These are phyloP conservation scores for Orchestia grillus DNA, from an alignment of 1,140 invertebrate species.

Conservation along the genomic window DNA sequence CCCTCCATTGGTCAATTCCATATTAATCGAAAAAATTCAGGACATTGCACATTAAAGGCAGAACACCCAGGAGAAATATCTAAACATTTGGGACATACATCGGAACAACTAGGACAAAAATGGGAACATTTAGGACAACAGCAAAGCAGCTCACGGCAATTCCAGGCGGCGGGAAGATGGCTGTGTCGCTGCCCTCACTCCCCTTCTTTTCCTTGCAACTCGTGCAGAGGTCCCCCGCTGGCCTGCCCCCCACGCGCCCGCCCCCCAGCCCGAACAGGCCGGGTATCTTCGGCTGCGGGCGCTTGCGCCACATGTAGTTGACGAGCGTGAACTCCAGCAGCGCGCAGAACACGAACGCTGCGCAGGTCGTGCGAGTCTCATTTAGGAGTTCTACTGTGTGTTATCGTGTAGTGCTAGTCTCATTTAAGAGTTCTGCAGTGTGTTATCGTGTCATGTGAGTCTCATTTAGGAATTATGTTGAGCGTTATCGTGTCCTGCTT, in stretches of 20 bases:
- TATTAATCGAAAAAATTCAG: no score
- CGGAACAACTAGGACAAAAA: no score
- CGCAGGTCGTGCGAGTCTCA: no score
- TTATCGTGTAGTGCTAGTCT: neutral
- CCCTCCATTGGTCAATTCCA: no score
- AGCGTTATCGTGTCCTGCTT: no score
- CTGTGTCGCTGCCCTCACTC: constrained; percentile 21
- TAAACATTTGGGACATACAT: no score
- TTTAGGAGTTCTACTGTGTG: no score
- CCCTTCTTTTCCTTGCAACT: constrained; percentile 50
- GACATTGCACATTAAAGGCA: no score
- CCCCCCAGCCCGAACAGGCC: constrained; percentile 11
- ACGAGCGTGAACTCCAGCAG: constrained; percentile 73
- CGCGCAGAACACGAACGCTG: constrained; percentile 73
- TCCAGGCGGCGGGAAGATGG: constrained; percentile 20
- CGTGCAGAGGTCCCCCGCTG: neutral
- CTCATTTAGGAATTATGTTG: no score
- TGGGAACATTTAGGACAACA: neutral
- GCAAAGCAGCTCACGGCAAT: constrained; percentile 17
- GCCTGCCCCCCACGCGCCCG: neutral
- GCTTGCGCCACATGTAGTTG: constrained; percentile 70
- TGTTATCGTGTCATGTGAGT: no score
- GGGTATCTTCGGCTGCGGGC: constrained; percentile 42
- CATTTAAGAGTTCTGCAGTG: neutral
- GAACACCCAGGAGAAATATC: no score